Evolutionary conservation across 2,888 invertebrate genomes (phyloP).

Genomic region (Cinara cedri): DNA sequence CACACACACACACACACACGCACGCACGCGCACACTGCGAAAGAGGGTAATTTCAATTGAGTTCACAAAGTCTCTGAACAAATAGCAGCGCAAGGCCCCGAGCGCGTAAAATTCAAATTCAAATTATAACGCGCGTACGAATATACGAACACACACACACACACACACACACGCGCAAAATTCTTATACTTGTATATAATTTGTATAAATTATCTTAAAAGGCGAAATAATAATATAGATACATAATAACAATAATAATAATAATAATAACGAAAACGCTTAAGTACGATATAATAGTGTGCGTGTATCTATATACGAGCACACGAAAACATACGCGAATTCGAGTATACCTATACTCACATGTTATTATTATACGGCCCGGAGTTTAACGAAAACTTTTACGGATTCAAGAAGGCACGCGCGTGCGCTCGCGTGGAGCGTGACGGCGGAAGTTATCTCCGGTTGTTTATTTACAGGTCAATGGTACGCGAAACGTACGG

Average conservation of each 20-base stretch:
- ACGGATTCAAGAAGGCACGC: background rate
- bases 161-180: too few relatives aligned
- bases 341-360: background rate
- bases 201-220: constrained; percentile 14
- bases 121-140: constrained; percentile 13
- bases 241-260: too few relatives aligned
- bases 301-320: background rate
- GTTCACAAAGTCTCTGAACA: background rate
- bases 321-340: background rate
- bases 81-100: background rate
- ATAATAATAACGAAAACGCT: background rate
- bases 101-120: background rate
- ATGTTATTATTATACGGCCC: background rate
- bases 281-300: background rate
- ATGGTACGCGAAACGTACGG: background rate
- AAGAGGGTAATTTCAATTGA: constrained; percentile 23
- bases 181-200: constrained; percentile 9
- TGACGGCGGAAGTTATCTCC: constrained; percentile 27
- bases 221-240: constrained; percentile 10
- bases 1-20: too few relatives aligned
- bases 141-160: too few relatives aligned
- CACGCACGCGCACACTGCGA: too few relatives aligned
- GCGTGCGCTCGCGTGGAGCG: background rate
- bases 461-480: constrained; percentile 35
- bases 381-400: constrained; percentile 30